phyloP scores from a whole-genome alignment of 2,888 invertebrate species.

The Enchytraeus crypticus region DNA sequence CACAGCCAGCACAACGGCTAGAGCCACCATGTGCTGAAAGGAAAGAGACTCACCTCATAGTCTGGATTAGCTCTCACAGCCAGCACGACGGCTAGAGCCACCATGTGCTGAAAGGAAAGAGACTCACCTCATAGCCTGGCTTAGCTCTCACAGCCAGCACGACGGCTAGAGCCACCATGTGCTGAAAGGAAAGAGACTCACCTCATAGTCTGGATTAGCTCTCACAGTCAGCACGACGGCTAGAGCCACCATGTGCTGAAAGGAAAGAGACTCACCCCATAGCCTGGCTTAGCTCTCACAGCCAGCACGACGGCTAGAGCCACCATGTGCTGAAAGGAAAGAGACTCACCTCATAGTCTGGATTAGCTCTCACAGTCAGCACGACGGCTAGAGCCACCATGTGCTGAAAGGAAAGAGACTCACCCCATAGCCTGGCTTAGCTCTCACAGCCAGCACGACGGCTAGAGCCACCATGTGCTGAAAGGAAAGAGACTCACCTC shows the following conservation, averaged over 20 bases:
- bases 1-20: conserved; percentile 74
- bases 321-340: conserved; percentile 77
- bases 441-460: conserved; percentile 66
- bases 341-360: too few species aligned
- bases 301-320: conserved; percentile 75
- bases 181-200: conserved; percentile 76
- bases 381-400: too few species aligned
- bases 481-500: conserved; percentile 62
- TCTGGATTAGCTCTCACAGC: conserved; percentile 63
- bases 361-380: too few species aligned
- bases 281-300: conserved; percentile 61
- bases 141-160: conserved; percentile 65
- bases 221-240: too few species aligned
- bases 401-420: too few species aligned
- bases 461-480: conserved; percentile 83
- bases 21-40: conserved; percentile 75
- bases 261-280: conserved; percentile 63
- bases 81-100: conserved; percentile 72
- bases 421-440: conserved; percentile 64
- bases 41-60: conserved; percentile 66
- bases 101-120: conserved; percentile 76
- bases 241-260: too few species aligned
- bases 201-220: too few species aligned
- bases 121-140: conserved; percentile 63
- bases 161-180: conserved; percentile 73